Evolutionary conservation across 2,797 vertebrate species (phyloP).

Genomic region (Arctocebus calabarensis): DNA sequence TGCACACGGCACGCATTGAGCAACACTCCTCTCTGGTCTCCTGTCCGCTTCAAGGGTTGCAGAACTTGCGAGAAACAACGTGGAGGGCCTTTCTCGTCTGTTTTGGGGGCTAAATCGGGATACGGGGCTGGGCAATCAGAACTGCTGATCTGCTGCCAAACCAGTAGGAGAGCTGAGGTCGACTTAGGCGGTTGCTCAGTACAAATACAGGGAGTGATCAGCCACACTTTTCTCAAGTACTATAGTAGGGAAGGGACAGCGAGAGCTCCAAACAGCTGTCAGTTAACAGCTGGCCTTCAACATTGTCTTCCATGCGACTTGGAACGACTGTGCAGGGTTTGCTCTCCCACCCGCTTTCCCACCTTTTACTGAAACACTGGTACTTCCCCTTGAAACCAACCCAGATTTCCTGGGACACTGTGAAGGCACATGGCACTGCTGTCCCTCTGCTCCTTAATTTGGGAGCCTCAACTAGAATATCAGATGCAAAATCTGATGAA

Average conservation of each 20-base stretch:
- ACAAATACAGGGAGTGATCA: conserved; percentile 18
- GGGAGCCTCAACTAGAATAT: background rate
- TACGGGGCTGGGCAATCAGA: background rate
- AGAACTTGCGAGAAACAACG: background rate
- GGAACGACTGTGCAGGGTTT: background rate
- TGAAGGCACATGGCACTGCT: conserved; percentile 22
- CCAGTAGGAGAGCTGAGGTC: background rate
- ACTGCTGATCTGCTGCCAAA: background rate
- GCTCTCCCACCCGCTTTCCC: background rate
- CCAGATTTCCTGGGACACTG: background rate
- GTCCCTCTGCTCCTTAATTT: background rate
- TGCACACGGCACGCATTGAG: background rate
- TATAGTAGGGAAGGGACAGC: background rate
- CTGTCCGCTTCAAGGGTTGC: background rate
- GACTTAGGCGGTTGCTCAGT: background rate
- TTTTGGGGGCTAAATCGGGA: background rate
- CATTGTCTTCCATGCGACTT: background rate
- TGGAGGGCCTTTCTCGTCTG: background rate
- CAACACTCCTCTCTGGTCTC: background rate
- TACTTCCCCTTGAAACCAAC: background rate
- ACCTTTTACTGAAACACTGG: background rate
- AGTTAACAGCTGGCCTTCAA: conserved; percentile 16
- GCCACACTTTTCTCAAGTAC: conserved; percentile 45
- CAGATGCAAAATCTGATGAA: background rate
- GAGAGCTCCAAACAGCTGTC: conserved; percentile 44